phyloP scores from a whole-genome alignment of 1,140 invertebrate species.

The Sminthurinus signatus region DNA sequence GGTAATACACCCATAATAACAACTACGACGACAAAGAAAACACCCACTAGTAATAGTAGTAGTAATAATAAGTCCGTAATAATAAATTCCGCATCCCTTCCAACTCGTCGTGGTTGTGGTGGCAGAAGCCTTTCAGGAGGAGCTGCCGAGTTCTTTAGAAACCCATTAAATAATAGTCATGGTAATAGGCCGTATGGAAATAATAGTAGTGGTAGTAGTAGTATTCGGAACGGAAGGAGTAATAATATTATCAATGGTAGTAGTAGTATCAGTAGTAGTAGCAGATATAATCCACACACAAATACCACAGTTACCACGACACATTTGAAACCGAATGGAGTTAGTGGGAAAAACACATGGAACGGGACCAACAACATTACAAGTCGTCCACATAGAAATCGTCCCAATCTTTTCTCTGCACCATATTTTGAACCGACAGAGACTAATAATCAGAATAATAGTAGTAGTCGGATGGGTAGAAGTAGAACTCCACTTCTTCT shows the following conservation, averaged over 20 bases:
- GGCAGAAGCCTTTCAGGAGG: constrained; percentile 37
- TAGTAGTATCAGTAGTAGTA: background rate
- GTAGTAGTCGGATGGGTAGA: background rate
- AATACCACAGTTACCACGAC: constrained; percentile 6
- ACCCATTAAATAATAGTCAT: constrained; percentile 6
- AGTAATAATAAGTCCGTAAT: background rate
- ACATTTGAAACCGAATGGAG: no score
- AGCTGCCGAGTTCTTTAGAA: constrained; percentile 30
- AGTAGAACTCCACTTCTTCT: no score
- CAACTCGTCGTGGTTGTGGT: no score
- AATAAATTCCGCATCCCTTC: background rate
- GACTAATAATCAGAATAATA: background rate
- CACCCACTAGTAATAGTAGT: background rate
- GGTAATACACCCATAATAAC: no score
- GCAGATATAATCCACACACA: background rate
- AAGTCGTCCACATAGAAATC: background rate
- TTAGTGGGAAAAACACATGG: constrained; percentile 41
- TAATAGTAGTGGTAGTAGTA: background rate
- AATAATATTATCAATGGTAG: background rate
- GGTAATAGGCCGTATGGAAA: background rate
- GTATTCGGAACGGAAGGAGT: background rate
- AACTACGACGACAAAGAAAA: constrained; percentile 9
- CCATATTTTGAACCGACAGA: constrained; percentile 20
- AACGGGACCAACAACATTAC: constrained; percentile 23
- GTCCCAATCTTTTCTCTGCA: constrained; percentile 35